Base-by-base conservation (phyloP, 2,888 invertebrate genomes). In the Plemyria rubiginata region DNA sequence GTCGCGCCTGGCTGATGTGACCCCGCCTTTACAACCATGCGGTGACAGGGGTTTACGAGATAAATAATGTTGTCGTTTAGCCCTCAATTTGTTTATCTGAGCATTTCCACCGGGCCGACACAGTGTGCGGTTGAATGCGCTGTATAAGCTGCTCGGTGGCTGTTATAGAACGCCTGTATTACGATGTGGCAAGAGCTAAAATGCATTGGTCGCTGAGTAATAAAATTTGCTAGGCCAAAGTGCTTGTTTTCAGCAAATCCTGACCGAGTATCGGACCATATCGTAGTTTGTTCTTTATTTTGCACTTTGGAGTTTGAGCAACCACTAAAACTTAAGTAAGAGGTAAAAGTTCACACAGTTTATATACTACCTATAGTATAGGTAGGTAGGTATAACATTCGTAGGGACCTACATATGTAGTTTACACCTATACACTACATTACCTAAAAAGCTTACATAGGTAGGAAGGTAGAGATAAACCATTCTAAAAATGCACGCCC, bases 61-160 rank as follows among this genome's bases (percentile, higher is more conserved):
- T 77, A 82, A 81, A 78, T 81, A 79, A 75, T 73, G 70, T 71
- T 73, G 71, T 73, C 78, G 77, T 74, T 78, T 75, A 76, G 68
- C 70, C 74, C 74, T 76, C 78, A 74, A 82, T 82, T 80, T 80
- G 80, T 79, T 74, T 75, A 67, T 76, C 66, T 69, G 67, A 70
- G 70, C 77, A 71, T 75, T 71, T 63, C 70, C 66, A 62, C 41
- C 59, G 61, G 54, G 43, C 38, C 43, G 45, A 38, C 38, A 13
- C 43, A 51, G 43, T 38, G 50, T 57, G 50, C 15, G 69, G 70
- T 67, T 68, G 66, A 67, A 69, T 69, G 65, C 66, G 50, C 51
- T 66, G 67, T 71, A 69, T 71, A 69, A n/a, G n/a, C n/a, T 63
- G 71, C 61, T 54, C 48, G 48, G 57, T 12, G 53, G 60, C 32